phyloP scores from a whole-genome alignment of 2,888 invertebrate species.

The Spodoptera exigua region DNA sequence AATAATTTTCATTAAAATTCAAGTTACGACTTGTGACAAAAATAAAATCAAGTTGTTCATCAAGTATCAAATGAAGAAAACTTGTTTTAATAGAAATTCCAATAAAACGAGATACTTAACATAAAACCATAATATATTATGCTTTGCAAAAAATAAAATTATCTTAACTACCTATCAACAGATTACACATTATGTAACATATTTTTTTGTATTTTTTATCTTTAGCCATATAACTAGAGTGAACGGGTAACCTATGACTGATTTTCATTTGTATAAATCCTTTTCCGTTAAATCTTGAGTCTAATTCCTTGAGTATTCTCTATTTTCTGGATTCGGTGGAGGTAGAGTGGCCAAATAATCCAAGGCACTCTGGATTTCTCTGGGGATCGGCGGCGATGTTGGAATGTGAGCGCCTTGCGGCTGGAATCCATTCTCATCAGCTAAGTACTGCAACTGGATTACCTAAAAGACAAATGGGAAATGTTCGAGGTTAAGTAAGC shows the following conservation, averaged over 20 bases:
- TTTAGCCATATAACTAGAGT: conserved; percentile 18
- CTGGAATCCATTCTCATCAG: conserved; percentile 93
- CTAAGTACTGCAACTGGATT: conserved; percentile 90
- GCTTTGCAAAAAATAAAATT: conserved; percentile 35
- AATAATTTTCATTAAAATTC: conserved; percentile 1
- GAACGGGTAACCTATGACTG: conserved; percentile 19
- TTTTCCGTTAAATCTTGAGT: conserved; percentile 1
- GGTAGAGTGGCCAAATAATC: conserved; percentile 91
- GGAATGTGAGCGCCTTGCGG: conserved; percentile 91
- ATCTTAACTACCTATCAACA: conserved; percentile 31
- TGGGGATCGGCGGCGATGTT: conserved; percentile 92
- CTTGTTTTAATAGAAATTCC: conserved; percentile 30
- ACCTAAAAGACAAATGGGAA: conserved; percentile 69
- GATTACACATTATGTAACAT: conserved; percentile 25
- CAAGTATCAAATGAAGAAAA: conserved; percentile 21
- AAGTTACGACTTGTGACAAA: neutral
- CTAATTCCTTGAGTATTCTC: conserved; percentile 63
- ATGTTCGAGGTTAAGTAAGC: neutral
- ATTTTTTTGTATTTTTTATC: conserved; percentile 28
- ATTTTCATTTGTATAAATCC: conserved; percentile 20
- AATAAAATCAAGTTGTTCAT: conserved; percentile 18
- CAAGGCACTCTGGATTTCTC: conserved; percentile 91
- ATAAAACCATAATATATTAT: conserved; percentile 52
- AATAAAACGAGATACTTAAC: conserved; percentile 52
- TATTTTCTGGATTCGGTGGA: conserved; percentile 76